Evolutionary conservation across 1,140 invertebrate genomes (phyloP), one percentile per base, ranked within the genome.

Genomic region (Sitobion miscanthi): DNA sequence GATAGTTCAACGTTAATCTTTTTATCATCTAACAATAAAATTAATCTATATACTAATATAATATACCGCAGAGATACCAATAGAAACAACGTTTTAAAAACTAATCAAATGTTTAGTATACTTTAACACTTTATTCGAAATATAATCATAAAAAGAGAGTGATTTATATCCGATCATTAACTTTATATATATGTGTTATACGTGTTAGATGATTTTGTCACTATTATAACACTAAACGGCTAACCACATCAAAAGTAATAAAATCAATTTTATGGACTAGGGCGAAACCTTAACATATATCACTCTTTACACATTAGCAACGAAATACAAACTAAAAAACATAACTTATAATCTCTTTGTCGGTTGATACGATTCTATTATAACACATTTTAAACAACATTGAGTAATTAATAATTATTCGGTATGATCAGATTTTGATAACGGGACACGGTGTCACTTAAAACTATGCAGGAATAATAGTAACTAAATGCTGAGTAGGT

Each of bases 161-260:
- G 20, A 83, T 83, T 83, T 83, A 38, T 49, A 5, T 49, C 47
- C 25, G 30, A n/a, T 87, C 30, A 21, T 87, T n/a, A 87, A 87
- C 35, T 49, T 47, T 87, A 21, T 38, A 21, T 54, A 23, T 54
- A 3, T 38, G 77, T 83, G 35, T 38, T 20, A 21, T 8, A 49
- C 23, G 45, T 42, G 38, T 45, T 45, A 85, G 42, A 85, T 85
- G 83, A 85, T 85, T 87, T 87, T 49, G 86, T 49, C 47, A 87
- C 86, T 87, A 87, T 45, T 38, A n/a, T 30, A 87, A 49, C 45
- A 49, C 45, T 47, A 87, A 87, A 49, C 30, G 38, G 38, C 3
- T 45, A 85, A 42, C 38, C n/a, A 83, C 86, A 49, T 49, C 86
- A 87, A 49, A 49, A 87, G 86, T 87, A 49, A 87, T 87, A 49